Base-by-base conservation (phyloP, 2,888 invertebrate genomes). In the Hirtodrosophila cameraria region DNA sequence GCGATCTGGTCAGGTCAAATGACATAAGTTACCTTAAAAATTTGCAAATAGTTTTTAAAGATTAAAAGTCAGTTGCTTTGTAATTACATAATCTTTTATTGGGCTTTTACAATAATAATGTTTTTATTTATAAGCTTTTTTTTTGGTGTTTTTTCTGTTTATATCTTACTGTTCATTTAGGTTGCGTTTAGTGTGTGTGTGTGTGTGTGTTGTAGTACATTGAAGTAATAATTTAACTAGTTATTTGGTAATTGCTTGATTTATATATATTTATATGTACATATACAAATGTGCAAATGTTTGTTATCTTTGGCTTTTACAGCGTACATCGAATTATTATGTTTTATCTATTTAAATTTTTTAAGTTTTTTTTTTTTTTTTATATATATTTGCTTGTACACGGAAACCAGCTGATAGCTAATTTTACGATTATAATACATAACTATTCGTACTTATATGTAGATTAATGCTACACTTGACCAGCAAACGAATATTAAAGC, bases 191-290 rank as follows among this genome's bases (percentile, higher is more conserved):
- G 42, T 86, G 69, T n/a, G n/a, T n/a, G n/a, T n/a, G n/a, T n/a
- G n/a, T n/a, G n/a, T n/a, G n/a, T n/a, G n/a, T n/a, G n/a, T n/a
- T n/a, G n/a, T 83, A 76, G 69, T 58, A 61, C 61, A 61, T 55
- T 74, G 72, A 58, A 62, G 60, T 79, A 76, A 86, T 85, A 87
- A 87, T 80, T 84, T 86, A 84, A 78, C 84, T 84, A 84, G 63
- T 72, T 83, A 69, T 73, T 84, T 81, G 80, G 76, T 86, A 86
- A 64, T 73, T 76, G 64, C 63, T 68, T 68, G 53, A 58, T 63
- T 48, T 52, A 20, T 39, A 13, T 27, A 35, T 63, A 54, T 52
- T 15, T 39, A 13, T 27, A 35, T 41, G 27, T 71, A 71, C 43
- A 61, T 27, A 61, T 27, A 45, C 13, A 55, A 39, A 63, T 31